phyloP scores from a whole-genome alignment of 2,888 invertebrate species.

The Trissoscelio sp. region DNA sequence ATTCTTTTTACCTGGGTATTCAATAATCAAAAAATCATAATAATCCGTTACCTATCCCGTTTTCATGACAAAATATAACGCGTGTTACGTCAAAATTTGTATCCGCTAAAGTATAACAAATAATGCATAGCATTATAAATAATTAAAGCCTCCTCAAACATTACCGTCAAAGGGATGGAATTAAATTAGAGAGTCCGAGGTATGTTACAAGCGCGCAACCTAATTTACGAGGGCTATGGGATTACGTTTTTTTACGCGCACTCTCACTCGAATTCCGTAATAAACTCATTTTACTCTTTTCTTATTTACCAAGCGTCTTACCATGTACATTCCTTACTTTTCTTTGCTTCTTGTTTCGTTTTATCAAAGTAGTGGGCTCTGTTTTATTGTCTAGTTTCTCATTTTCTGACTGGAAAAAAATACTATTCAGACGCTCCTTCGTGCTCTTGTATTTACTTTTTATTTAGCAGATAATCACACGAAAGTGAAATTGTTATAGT shows the following conservation, averaged over 20 bases:
- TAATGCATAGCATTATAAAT: too few relatives aligned
- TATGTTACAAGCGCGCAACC: conserved; percentile 43
- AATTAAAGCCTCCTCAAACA: conserved; percentile 22
- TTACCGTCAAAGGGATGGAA: conserved; percentile 9
- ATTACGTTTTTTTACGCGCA: conserved; percentile 72
- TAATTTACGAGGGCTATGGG: conserved; percentile 74
- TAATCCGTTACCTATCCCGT: too few relatives aligned
- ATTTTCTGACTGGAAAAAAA: conserved; percentile 27
- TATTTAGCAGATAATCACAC: conserved; percentile 48
- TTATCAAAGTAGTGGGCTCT: conserved; percentile 40
- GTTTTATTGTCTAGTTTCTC: conserved; percentile 40
- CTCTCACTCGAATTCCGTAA: conserved; percentile 48
- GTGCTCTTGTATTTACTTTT: conserved; percentile 21
- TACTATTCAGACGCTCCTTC: neutral
- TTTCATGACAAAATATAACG: too few relatives aligned
- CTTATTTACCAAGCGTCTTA: conserved; percentile 39
- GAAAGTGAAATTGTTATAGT: conserved; percentile 48
- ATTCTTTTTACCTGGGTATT: too few relatives aligned
- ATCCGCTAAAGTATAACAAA: too few relatives aligned
- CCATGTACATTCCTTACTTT: conserved; percentile 35
- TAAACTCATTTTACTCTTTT: conserved; percentile 50
- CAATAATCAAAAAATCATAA: too few relatives aligned
- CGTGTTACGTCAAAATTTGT: too few relatives aligned
- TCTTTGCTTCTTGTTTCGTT: conserved; percentile 32
- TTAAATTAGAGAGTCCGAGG: conserved; percentile 30